Conservation (phyloP, 2,888 invertebrate species). For the Torymus texanus region DNA sequence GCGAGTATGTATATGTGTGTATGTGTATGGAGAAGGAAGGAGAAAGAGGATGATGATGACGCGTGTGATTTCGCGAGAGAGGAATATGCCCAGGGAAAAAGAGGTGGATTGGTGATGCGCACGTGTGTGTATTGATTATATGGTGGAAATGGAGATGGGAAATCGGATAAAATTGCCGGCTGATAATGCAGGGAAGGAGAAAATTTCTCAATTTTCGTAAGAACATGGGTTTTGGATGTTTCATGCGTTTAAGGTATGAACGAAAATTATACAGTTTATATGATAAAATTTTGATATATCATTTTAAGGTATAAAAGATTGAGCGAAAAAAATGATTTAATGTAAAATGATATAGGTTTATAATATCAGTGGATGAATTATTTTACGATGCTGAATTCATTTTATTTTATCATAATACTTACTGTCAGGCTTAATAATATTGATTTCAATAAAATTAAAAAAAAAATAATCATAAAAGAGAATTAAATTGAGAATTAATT, state of each 20-base stretch:
- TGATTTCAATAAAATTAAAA: too few relatives aligned
- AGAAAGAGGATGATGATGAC: constrained; percentile 24
- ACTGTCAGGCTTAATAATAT: too few relatives aligned
- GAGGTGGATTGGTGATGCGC: not conserved
- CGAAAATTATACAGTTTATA: too few relatives aligned
- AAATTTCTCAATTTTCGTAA: constrained; percentile 41
- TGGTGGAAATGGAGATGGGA: constrained; percentile 7
- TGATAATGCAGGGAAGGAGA: constrained; percentile 9
- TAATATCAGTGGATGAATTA: too few relatives aligned
- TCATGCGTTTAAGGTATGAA: too few relatives aligned
- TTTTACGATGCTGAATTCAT: too few relatives aligned
- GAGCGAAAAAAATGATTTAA: not conserved
- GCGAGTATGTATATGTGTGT: not conserved
- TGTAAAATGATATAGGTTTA: too few relatives aligned
- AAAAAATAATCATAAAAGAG: too few relatives aligned
- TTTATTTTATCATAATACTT: too few relatives aligned
- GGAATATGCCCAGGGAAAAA: not conserved
- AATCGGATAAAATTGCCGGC: constrained; percentile 30
- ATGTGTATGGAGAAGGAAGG: constrained; percentile 26
- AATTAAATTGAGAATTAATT: too few relatives aligned
- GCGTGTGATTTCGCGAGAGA: constrained; percentile 23
- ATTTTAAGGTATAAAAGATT: not conserved
- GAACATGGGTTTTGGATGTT: not conserved
- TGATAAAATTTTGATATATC: too few relatives aligned
- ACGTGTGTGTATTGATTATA: constrained; percentile 34